Evolutionary conservation across 2,797 vertebrate species (phyloP).

Genomic region (Parauchenoglanis punctatus): DNA sequence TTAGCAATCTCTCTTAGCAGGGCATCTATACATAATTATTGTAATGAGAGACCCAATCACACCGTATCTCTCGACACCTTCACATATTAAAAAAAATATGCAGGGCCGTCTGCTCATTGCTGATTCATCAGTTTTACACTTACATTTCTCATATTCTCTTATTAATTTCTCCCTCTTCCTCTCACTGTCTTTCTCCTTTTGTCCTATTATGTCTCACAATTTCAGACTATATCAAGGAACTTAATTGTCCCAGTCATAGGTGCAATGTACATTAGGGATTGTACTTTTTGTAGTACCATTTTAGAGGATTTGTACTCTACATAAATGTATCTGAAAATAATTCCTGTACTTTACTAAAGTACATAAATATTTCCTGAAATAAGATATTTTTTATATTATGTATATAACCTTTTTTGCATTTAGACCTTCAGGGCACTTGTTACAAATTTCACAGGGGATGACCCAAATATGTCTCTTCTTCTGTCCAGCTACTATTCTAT

Average conservation of each 20-base stretch:
- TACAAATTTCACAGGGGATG: not conserved
- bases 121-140: constrained; percentile 14
- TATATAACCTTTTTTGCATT: not conserved
- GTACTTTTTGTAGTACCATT: not conserved
- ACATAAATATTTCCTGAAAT: not conserved
- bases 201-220: not conserved
- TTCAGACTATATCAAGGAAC: not conserved
- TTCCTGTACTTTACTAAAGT: not conserved
- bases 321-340: not conserved
- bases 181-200: not conserved
- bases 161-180: not conserved
- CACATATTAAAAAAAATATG: constrained; percentile 39
- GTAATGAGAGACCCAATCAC: constrained; percentile 29
- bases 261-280: not conserved
- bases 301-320: not conserved
- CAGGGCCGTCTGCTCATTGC: not conserved
- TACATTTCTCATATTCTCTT: not conserved
- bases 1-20: not conserved
- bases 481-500: not conserved
- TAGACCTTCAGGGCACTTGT: not conserved
- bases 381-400: not conserved
- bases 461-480: not conserved
- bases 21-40: constrained; percentile 31
- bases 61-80: not conserved
- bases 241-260: not conserved